Evolutionary conservation across 2,113 vertebrate species (phyloP), one percentile per base, ranked within the genome.

Genomic region (Bujurquina vittata): DNA sequence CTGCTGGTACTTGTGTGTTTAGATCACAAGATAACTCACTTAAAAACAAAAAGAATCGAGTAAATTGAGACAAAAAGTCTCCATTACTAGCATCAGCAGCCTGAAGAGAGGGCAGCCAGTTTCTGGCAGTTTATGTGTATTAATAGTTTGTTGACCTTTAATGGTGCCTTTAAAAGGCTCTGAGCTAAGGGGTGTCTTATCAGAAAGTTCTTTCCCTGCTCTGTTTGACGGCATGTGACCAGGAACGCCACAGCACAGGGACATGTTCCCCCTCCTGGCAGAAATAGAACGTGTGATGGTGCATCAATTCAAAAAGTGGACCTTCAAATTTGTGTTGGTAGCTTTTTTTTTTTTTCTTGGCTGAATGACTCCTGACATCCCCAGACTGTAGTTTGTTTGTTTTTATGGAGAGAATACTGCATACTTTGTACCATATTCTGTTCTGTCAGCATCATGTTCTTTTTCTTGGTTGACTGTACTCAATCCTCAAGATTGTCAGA

Each of bases 121-220:
- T 54, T 3, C 8, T 9, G 3, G 18, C 15, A 54, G 9, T 20
- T 54, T 18, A 2, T 57, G 10, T 26, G 23, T 26, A 58, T 58
- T 35, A 12, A 61, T 8, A 2, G 0, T 83, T 57, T 17, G 59
- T 62, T 62, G 18, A 72, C 10, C 10, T 20, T 40, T 49, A 65
- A 26, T 37, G 23, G 4, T 46, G 9, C 55, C 10, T 69, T 72
- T 59, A 18, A 56, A 57, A 59, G 29, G 15, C 43, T 77, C 55
- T 69, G 10, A 17, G 26, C 77, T 40, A 57, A 91, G 54, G 46
- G 63, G 31, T 67, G 69, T 5, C 63, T 78, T 85, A 61, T 85
- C 29, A 65, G 55, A 49, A 73, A 31, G 63, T 61, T 52, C 8
- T 52, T 3, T 61, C 6, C 9, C 79, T 43, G 79, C 5, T 61